Evolutionary conservation across 1,140 invertebrate species (phyloP).

Genomic region (Harpegnathos saltator): DNA sequence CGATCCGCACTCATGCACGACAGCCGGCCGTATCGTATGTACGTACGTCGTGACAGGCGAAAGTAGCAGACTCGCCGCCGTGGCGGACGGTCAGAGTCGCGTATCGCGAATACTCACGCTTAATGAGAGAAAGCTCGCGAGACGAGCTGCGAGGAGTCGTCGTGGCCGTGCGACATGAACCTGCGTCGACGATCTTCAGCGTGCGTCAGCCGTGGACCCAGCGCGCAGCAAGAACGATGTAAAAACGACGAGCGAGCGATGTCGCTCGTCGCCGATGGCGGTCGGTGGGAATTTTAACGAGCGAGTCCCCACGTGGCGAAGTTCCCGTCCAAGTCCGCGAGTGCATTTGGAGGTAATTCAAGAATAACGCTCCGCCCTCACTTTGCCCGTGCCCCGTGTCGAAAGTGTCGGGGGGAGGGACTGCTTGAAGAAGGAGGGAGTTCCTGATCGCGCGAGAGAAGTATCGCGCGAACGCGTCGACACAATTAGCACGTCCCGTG

Average conservation of each 20-base stretch:
- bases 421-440: not conserved
- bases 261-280: too few relatives aligned
- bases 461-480: not conserved
- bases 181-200: too few relatives aligned
- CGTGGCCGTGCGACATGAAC: too few relatives aligned
- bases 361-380: not conserved
- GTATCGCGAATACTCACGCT: constrained; percentile 62
- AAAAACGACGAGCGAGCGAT: too few relatives aligned
- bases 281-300: constrained; percentile 10
- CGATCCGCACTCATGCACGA: constrained; percentile 38
- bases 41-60: constrained; percentile 44
- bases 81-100: constrained; percentile 3
- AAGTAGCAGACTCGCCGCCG: constrained; percentile 30
- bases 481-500: not conserved
- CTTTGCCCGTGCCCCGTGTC: not conserved
- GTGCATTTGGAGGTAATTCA: not conserved
- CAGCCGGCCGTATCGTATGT: constrained; percentile 18
- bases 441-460: not conserved
- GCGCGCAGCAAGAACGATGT: too few relatives aligned
- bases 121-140: too few relatives aligned
- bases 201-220: too few relatives aligned
- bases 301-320: not conserved
- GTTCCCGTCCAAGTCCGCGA: not conserved
- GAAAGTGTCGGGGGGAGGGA: too few relatives aligned
- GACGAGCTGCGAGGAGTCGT: too few relatives aligned